A percentile compares a stretch with the other conserved stretches of the same genome.
These are phyloP conservation scores for Eilema caniola DNA, from an alignment of 2,888 invertebrate genomes.

Conservation along the genomic window DNA sequence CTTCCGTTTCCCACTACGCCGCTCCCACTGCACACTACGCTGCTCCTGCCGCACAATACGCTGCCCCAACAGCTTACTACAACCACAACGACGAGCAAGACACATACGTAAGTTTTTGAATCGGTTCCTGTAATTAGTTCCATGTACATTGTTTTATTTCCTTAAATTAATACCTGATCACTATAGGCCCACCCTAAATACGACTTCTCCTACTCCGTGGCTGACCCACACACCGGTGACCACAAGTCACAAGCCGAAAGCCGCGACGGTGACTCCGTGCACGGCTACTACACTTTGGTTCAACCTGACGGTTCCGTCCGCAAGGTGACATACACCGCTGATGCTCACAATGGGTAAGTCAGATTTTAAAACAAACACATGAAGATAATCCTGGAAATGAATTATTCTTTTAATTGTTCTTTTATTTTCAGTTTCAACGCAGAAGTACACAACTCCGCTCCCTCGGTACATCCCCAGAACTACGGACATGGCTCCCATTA, in stretches of 20 bases:
- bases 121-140: not conserved
- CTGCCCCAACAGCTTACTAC: slow-evolving; percentile 22
- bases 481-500: slow-evolving; percentile 8
- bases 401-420: not conserved
- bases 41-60: slow-evolving; percentile 39
- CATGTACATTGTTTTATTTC: not conserved
- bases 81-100: slow-evolving; percentile 54
- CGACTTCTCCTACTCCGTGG: slow-evolving; percentile 83
- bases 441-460: slow-evolving; percentile 20
- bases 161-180: not conserved
- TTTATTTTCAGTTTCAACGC: slow-evolving; percentile 39
- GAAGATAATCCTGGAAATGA: not conserved
- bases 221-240: slow-evolving; percentile 86
- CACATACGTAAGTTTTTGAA: slow-evolving; percentile 30
- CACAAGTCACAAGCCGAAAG: slow-evolving; percentile 85
- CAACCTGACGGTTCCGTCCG: slow-evolving; percentile 85
- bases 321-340: slow-evolving; percentile 82
- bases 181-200: slow-evolving; percentile 76
- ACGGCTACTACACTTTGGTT: slow-evolving; percentile 85
- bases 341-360: slow-evolving; percentile 59
- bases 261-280: slow-evolving; percentile 85
- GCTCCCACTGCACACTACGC: slow-evolving; percentile 51
- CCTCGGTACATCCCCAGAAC: slow-evolving; percentile 39
- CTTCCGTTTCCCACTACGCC: slow-evolving; percentile 56
- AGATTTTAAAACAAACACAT: not conserved